phyloP scores from a whole-genome alignment of 2,113 vertebrate species.

The Donacobius atricapilla region DNA sequence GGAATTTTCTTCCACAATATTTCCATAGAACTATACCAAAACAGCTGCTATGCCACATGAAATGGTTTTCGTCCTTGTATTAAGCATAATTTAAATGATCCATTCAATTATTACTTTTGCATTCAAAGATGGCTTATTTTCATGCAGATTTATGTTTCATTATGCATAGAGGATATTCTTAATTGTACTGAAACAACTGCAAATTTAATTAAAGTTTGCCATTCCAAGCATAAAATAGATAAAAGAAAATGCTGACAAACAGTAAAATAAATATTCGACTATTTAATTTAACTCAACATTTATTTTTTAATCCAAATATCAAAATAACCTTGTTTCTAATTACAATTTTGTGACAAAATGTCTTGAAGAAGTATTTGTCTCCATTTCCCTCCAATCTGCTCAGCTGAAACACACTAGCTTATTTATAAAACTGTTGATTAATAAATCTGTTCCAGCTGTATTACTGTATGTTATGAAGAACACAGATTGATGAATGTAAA shows the following conservation, averaged over 20 bases:
- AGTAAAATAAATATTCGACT: conserved; percentile 49
- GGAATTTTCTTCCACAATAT: background rate
- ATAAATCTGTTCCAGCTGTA: conserved; percentile 35
- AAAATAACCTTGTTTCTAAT: conserved; percentile 57
- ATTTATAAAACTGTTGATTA: conserved; percentile 32
- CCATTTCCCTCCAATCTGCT: conserved; percentile 8
- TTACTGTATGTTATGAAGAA: background rate
- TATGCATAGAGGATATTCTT: conserved; percentile 39
- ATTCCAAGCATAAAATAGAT: conserved; percentile 45
- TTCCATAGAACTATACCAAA: background rate
- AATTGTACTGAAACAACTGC: conserved; percentile 59
- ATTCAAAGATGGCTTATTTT: conserved; percentile 53
- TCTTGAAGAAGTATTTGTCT: conserved; percentile 22
- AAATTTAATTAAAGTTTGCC: conserved; percentile 68
- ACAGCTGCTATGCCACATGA: background rate
- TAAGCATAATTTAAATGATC: background rate
- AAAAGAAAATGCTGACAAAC: conserved; percentile 42
- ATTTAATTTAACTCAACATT: conserved; percentile 31
- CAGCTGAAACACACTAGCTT: background rate
- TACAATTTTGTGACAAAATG: conserved; percentile 30
- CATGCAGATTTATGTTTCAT: conserved; percentile 34
- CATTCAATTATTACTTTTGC: conserved; percentile 48
- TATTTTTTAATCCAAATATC: conserved; percentile 53
- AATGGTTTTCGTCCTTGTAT: background rate
- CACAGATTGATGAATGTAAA: background rate